Evolutionary conservation across 2,113 vertebrate genomes (phyloP), one percentile per base, ranked within the genome.

Genomic region (Tragelaphus strepsiceros): DNA sequence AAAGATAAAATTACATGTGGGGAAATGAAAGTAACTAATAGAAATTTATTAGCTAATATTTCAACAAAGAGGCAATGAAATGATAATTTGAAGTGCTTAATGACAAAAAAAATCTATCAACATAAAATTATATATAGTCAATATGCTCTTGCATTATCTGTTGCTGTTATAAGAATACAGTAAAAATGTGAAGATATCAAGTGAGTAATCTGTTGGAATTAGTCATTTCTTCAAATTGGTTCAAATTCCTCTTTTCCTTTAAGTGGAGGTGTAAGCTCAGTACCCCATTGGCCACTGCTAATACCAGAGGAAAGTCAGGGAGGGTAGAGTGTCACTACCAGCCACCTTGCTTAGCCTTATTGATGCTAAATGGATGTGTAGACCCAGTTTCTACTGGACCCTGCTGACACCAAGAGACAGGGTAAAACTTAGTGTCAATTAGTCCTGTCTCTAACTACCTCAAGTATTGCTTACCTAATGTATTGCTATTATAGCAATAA

Each of bases 81-180:
- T 84, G 30, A 81, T 67, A 6, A 71, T 62, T 85, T 90, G n/a
- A 91, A 90, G 6, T 71, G 17, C 24, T 58, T 93, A 78, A 32
- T 28, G 15, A 51, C 15, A 64, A 67, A 80, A 21, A 22, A 19
- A 16, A 32, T 10, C 0, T 84, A 7, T 84, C 30, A 78, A 64
- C 35, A 74, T 54, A 22, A 17, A 77, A 80, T 17, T 78, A 22
- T 28, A 15, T 26, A 39, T n/a, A 84, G 19, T 32, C 10, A 84
- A 16, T 58, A 43, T 12, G 28, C 19, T 39, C 22, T 84, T 64
- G 5, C 21, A 35, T 43, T 84, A 74, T 19, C 39, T 74, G 14
- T n/a, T 62, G 21, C 12, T 88, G 4, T 26, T 91, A 21, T 54
- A 43, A 49, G 7, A 61, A 35, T 22, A 46, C 19, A 83, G 14